Percentiles rank a stretch among this genome's conserved stretches.
Conservation (phyloP, 1,140 invertebrate genomes). For the Drosophila takahashii region DNA sequence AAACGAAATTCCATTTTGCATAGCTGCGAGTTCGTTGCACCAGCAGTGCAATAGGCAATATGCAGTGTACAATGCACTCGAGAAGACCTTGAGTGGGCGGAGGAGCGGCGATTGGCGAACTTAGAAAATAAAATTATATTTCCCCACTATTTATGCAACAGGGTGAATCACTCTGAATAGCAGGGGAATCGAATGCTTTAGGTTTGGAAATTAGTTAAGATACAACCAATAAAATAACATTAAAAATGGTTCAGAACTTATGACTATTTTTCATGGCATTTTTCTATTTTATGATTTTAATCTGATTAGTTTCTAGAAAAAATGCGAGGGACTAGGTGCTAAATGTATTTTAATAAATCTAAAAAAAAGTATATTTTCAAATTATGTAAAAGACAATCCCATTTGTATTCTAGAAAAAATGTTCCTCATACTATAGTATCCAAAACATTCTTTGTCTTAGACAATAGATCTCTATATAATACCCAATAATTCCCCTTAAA, state of each 20-base stretch:
- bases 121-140: constrained; percentile 24
- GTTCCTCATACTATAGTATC: too few relatives aligned
- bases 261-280: background rate
- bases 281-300: too few relatives aligned
- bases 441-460: too few relatives aligned
- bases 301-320: too few relatives aligned
- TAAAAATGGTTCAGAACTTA: background rate
- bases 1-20: constrained; percentile 29
- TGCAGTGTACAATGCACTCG: constrained; percentile 33
- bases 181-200: background rate
- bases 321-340: too few relatives aligned
- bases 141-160: background rate
- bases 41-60: constrained; percentile 5
- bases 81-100: constrained; percentile 17
- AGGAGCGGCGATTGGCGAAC: background rate
- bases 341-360: too few relatives aligned
- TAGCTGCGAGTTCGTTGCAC: constrained; percentile 71
- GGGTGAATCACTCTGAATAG: constrained; percentile 2
- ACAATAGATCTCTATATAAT: background rate
- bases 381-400: too few relatives aligned
- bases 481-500: background rate
- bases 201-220: background rate
- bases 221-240: background rate
- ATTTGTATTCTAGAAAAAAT: too few relatives aligned
- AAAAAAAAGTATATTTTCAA: too few relatives aligned